A percentile compares a stretch with the other conserved stretches of the same genome.
phyloP scores from a whole-genome alignment of 1,140 invertebrate genomes.

The Drosophila ficusphila region DNA sequence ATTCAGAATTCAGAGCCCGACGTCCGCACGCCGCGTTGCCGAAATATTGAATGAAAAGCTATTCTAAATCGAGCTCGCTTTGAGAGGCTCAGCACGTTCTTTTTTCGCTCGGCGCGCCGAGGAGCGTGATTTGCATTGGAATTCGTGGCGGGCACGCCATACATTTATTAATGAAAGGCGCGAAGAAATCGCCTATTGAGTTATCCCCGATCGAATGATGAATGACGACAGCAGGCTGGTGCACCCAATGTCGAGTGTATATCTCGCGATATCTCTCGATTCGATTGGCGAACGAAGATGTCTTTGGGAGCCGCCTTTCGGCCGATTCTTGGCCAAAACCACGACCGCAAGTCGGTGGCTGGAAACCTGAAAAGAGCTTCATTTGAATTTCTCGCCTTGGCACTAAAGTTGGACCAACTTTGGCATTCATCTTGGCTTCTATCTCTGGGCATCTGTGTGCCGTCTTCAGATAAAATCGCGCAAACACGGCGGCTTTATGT shows the following conservation, averaged over 20 bases:
- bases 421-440: conserved; percentile 76
- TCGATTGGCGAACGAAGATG: background rate
- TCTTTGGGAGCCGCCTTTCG: no score
- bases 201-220: conserved; percentile 58
- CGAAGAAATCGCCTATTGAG: conserved; percentile 62
- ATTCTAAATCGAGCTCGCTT: conserved; percentile 63
- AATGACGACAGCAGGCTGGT: conserved; percentile 65
- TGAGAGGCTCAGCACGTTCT: conserved; percentile 56
- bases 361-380: conserved; percentile 70
- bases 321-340: conserved; percentile 50
- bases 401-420: conserved; percentile 78
- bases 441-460: conserved; percentile 19
- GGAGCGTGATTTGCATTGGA: conserved; percentile 63
- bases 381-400: conserved; percentile 78
- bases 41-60: conserved; percentile 80
- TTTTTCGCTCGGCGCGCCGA: conserved; percentile 21
- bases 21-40: conserved; percentile 64
- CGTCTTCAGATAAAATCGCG: conserved; percentile 9
- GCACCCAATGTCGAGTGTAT: background rate
- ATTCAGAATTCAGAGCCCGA: conserved; percentile 57
- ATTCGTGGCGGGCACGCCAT: conserved; percentile 62
- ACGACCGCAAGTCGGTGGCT: conserved; percentile 65
- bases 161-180: conserved; percentile 71
- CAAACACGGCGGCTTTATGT: conserved; percentile 32
- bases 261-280: background rate